Percentiles rank a stretch among this genome's conserved stretches.
These are phyloP conservation scores for Scaptomyza montana DNA, from an alignment of 1,140 invertebrate species.

Conservation along the genomic window DNA sequence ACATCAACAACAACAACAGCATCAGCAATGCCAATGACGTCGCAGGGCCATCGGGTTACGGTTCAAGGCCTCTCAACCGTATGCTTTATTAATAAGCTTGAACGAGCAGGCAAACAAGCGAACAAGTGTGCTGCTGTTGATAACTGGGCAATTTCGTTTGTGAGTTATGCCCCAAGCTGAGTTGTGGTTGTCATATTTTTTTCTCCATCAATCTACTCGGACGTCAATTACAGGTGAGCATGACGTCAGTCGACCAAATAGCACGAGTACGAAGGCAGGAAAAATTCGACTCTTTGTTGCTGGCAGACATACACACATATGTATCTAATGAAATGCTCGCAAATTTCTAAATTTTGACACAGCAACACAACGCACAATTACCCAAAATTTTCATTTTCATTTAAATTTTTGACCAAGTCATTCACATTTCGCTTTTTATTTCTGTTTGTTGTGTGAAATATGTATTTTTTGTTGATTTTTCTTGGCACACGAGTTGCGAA, in stretches of 20 bases:
- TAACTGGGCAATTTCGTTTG: conserved; percentile 7
- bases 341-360: conserved; percentile 54
- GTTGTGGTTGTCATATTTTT: conserved; percentile 5
- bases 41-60: conserved; percentile 36
- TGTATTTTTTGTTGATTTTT: conserved; percentile 37
- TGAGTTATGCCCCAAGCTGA: conserved; percentile 8
- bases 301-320: conserved; percentile 1
- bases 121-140: not conserved
- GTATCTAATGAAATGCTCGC: not conserved
- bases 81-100: conserved; percentile 53
- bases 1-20: too few relatives aligned
- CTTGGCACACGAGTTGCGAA: conserved; percentile 37
- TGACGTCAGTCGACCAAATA: conserved; percentile 60
- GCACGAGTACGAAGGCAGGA: not conserved
- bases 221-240: conserved; percentile 70
- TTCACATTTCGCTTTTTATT: conserved; percentile 36
- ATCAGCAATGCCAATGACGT: conserved; percentile 45
- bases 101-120: conserved; percentile 13
- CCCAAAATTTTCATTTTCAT: conserved; percentile 12
- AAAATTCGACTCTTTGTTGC: not conserved
- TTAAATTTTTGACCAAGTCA: conserved; percentile 30
- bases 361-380: conserved; percentile 40
- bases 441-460: conserved; percentile 25
- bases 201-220: conserved; percentile 18
- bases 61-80: conserved; percentile 60